Evolutionary conservation across 2,113 vertebrate genomes (phyloP).

Genomic region (Solea senegalensis): DNA sequence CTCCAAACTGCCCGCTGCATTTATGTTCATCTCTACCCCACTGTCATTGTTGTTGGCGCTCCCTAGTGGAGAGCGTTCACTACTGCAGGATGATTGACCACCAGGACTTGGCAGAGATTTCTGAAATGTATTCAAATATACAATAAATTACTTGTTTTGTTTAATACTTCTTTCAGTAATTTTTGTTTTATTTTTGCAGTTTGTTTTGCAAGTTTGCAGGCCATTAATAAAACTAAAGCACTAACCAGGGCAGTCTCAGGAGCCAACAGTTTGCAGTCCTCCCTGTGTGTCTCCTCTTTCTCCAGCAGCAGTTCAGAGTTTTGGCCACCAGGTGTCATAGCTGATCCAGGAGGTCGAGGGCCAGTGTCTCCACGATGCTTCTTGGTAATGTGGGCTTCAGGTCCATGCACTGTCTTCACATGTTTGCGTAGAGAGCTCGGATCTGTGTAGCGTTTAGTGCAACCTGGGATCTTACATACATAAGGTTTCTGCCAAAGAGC

Average conservation of each 20-base stretch:
- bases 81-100: constrained; percentile 95
- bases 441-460: constrained; percentile 97
- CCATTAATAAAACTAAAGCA: not conserved
- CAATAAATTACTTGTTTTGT: not conserved
- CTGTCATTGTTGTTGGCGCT: constrained; percentile 97
- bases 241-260: constrained; percentile 89
- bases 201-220: not conserved
- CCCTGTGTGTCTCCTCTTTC: constrained; percentile 86
- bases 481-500: constrained; percentile 90
- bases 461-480: constrained; percentile 95
- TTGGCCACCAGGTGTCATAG: constrained; percentile 70
- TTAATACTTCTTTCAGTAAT: not conserved
- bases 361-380: constrained; percentile 91
- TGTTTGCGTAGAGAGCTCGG: constrained; percentile 96
- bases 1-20: constrained; percentile 91
- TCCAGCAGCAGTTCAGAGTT: constrained; percentile 86
- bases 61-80: constrained; percentile 93
- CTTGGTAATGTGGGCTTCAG: constrained; percentile 96
- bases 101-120: constrained; percentile 95
- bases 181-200: not conserved
- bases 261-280: constrained; percentile 88
- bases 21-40: constrained; percentile 95
- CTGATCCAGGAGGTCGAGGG: constrained; percentile 73
- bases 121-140: constrained; percentile 35
- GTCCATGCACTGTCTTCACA: constrained; percentile 96